Evolutionary conservation across 2,797 vertebrate species (phyloP).

Genomic region (Momotus momota): DNA sequence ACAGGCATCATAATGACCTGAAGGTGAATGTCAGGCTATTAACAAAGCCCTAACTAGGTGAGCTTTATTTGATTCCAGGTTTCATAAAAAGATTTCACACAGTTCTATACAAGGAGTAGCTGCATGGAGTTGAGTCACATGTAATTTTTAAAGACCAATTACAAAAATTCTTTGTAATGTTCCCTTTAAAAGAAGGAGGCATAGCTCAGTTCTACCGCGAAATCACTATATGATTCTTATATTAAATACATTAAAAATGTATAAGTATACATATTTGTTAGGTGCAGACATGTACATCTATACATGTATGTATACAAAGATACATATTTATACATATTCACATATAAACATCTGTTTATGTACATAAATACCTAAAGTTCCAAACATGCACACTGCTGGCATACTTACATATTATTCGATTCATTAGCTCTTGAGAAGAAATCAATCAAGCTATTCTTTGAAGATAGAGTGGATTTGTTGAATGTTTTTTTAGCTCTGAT

Average conservation of each 20-base stretch:
- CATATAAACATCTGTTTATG: not conserved
- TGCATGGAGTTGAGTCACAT: not conserved
- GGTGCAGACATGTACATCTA: not conserved
- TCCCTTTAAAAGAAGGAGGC: not conserved
- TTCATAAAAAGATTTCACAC: not conserved
- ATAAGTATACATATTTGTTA: too few relatives aligned
- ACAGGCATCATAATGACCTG: not conserved
- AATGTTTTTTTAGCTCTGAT: not conserved
- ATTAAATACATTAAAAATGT: not conserved
- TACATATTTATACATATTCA: too few relatives aligned
- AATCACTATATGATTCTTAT: not conserved
- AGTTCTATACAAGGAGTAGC: not conserved
- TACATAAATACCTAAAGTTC: not conserved
- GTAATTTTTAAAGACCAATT: not conserved
- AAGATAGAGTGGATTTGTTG: not conserved
- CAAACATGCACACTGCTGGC: not conserved
- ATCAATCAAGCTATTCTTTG: not conserved
- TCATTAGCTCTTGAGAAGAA: not conserved
- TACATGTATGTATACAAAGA: not conserved
- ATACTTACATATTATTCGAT: not conserved
- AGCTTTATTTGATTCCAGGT: slow-evolving; percentile 2
- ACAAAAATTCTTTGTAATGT: not conserved
- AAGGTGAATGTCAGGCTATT: not conserved
- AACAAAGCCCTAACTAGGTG: not conserved
- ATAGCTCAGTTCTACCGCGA: not conserved